Conservation (phyloP, 2,113 vertebrate genomes). For the Talpa occidentalis region DNA sequence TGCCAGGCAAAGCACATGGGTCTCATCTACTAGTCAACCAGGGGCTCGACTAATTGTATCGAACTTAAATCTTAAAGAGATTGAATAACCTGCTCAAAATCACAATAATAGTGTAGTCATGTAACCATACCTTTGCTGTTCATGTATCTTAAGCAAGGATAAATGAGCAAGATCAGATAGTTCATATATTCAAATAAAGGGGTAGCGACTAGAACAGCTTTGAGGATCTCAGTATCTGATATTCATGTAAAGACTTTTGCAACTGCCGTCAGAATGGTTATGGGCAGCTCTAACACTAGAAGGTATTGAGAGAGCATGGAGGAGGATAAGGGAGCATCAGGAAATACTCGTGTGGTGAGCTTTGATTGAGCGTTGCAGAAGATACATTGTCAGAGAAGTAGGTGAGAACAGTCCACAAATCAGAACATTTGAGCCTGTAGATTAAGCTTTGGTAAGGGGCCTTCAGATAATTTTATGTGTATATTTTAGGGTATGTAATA, state of each 20-base stretch:
- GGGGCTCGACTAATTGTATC: background rate
- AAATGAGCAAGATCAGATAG: background rate
- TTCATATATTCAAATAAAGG: background rate
- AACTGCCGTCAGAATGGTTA: background rate
- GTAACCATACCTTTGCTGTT: background rate
- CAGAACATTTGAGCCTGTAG: background rate
- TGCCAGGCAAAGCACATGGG: background rate
- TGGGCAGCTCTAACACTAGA: background rate
- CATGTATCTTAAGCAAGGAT: background rate
- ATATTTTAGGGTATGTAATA: background rate
- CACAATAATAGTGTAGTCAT: background rate
- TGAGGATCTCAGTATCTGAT: background rate
- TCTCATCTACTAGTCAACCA: background rate
- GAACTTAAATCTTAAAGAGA: background rate
- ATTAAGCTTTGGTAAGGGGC: background rate
- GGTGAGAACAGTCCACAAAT: background rate
- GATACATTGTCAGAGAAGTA: background rate
- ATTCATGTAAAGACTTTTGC: background rate
- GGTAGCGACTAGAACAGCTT: background rate
- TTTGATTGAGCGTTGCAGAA: background rate
- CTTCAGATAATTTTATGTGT: background rate
- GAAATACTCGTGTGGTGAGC: background rate
- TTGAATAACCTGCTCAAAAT: background rate
- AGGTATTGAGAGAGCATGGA: background rate
- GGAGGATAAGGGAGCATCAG: background rate